Evolutionary conservation across 2,113 vertebrate genomes (phyloP).

Genomic region (Charadrius vociferus): DNA sequence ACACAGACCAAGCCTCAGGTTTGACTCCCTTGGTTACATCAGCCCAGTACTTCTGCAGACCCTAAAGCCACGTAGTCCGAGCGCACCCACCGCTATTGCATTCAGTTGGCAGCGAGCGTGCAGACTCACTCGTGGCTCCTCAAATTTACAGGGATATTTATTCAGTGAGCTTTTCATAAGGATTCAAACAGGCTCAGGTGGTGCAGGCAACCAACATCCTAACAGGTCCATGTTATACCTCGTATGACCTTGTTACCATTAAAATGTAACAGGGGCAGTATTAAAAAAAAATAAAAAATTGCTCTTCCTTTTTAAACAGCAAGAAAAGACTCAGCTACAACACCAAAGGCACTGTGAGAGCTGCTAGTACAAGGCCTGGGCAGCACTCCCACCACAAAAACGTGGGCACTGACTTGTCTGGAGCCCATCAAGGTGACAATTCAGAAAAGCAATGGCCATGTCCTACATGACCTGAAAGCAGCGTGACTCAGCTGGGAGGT

Average conservation of each 20-base stretch:
- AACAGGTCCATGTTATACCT: not conserved
- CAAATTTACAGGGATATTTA: not conserved
- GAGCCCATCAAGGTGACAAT: not conserved
- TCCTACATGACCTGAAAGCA: not conserved
- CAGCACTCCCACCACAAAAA: not conserved
- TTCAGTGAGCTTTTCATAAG: not conserved
- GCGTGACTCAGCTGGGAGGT: not conserved
- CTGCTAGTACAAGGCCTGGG: not conserved
- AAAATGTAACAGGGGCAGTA: not conserved
- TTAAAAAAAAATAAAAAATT: not conserved
- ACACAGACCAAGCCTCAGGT: not conserved
- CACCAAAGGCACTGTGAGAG: not conserved
- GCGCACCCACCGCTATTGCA: fast-evolving
- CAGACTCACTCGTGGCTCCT: not conserved
- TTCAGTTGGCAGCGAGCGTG: not conserved
- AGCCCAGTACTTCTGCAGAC: not conserved
- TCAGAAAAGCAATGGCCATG: not conserved
- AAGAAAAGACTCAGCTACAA: not conserved
- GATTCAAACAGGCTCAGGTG: not conserved
- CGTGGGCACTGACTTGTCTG: not conserved
- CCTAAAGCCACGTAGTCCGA: fast-evolving
- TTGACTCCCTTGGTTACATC: not conserved
- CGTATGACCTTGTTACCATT: not conserved
- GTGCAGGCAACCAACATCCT: not conserved
- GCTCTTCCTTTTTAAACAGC: not conserved